These are phyloP conservation scores for Kryphioiulus occultus DNA, from an alignment of 2,888 invertebrate species.

Conservation along the genomic window DNA sequence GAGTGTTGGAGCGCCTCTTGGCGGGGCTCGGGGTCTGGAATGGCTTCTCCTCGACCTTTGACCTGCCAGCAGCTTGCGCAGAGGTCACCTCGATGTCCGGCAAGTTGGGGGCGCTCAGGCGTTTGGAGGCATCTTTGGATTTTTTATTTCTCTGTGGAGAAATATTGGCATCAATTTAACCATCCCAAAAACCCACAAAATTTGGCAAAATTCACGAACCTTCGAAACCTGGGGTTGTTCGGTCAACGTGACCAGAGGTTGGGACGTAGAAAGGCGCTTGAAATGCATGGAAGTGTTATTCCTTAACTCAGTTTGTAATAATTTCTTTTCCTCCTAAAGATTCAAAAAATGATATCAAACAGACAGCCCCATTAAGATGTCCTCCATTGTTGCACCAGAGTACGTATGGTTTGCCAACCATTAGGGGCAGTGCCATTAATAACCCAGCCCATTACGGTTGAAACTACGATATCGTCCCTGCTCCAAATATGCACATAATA, in stretches of 20 bases:
- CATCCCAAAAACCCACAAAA: neutral
- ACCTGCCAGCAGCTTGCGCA: neutral
- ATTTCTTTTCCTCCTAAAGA: neutral
- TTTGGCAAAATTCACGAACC: neutral
- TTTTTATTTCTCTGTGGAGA: neutral
- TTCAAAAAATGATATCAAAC: too few relatives aligned
- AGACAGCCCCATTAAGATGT: too few relatives aligned
- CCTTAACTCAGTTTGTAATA: neutral
- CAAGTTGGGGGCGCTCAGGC: neutral
- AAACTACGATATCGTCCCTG: too few relatives aligned
- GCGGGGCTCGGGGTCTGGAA: neutral
- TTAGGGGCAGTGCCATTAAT: too few relatives aligned
- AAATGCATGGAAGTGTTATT: neutral
- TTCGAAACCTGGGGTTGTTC: constrained; percentile 11
- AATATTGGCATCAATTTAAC: neutral
- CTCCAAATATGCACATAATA: too few relatives aligned
- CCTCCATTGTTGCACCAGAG: too few relatives aligned
- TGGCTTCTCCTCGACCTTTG: constrained; percentile 23
- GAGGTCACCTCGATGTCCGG: neutral
- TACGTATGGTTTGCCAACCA: too few relatives aligned
- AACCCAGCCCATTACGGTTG: too few relatives aligned
- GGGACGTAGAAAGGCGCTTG: neutral
- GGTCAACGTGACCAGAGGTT: neutral
- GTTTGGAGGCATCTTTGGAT: neutral
- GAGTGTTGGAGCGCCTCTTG: constrained; percentile 11